Conservation (phyloP, 2,113 vertebrate genomes). For the Grammomys surdaster region DNA sequence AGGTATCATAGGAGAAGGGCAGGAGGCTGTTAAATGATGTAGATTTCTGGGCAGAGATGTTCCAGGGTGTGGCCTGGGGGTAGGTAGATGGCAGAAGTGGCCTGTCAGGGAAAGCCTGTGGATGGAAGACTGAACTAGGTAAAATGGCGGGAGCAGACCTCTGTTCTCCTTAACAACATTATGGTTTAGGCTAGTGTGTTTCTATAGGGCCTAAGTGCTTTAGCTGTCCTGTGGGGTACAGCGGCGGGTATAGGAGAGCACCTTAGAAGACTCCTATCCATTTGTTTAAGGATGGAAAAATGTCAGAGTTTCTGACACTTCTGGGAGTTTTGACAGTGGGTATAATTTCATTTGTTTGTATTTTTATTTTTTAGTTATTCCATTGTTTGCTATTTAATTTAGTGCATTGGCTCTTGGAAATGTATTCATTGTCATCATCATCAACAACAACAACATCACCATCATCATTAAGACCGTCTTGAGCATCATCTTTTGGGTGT, state of each 20-base stretch:
- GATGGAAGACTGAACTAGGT: background rate
- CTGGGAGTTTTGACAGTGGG: slow-evolving; percentile 18
- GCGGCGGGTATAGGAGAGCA: background rate
- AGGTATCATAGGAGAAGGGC: background rate
- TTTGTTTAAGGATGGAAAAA: background rate
- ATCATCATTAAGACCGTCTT: no score
- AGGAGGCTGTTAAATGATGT: background rate
- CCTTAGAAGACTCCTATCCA: background rate
- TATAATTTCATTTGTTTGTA: background rate
- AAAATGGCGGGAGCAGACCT: background rate
- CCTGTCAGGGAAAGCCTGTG: background rate
- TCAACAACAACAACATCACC: no score
- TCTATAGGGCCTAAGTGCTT: background rate
- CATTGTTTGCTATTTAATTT: slow-evolving; percentile 34
- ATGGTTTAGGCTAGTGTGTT: background rate
- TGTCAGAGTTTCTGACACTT: background rate
- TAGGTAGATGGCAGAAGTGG: background rate
- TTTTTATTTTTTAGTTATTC: background rate
- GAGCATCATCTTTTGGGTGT: background rate
- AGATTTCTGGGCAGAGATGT: background rate
- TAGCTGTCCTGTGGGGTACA: background rate
- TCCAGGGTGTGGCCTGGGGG: background rate
- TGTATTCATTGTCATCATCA: background rate
- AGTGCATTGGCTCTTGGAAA: background rate
- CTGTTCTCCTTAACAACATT: background rate